A percentile compares a stretch with the other conserved stretches of the same genome.
Conservation (phyloP, 2,113 vertebrate species). For the Tenrec ecaudatus region DNA sequence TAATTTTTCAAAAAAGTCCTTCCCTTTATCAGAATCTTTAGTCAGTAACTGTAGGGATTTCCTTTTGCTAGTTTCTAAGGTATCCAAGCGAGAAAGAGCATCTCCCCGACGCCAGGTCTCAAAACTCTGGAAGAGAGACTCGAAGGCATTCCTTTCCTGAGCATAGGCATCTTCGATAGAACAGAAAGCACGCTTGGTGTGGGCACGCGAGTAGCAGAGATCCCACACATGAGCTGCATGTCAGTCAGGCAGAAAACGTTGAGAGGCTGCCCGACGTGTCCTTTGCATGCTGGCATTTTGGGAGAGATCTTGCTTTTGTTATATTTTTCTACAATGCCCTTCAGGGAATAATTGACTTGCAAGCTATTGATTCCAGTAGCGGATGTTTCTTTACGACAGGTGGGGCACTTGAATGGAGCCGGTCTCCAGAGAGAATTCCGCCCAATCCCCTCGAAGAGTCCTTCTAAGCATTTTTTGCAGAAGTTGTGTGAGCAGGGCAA, state of each 20-base stretch:
- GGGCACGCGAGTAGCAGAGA: slow-evolving; percentile 95
- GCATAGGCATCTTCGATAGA: slow-evolving; percentile 94
- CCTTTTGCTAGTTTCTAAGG: slow-evolving; percentile 93
- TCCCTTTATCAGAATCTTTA: slow-evolving; percentile 93
- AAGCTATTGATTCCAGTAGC: slow-evolving; percentile 93
- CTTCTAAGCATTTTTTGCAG: slow-evolving; percentile 96
- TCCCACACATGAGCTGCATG: slow-evolving; percentile 95
- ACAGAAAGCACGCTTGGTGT: slow-evolving; percentile 93
- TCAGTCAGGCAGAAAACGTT: slow-evolving; percentile 98
- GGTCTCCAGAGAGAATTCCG: slow-evolving; percentile 90
- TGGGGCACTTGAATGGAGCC: slow-evolving; percentile 94
- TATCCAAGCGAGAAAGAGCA: slow-evolving; percentile 92
- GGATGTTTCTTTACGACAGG: slow-evolving; percentile 95
- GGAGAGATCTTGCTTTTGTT: slow-evolving; percentile 93
- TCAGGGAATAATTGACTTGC: slow-evolving; percentile 97
- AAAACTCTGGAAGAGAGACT: slow-evolving; percentile 90
- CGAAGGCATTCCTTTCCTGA: slow-evolving; percentile 92
- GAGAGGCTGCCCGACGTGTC: slow-evolving; percentile 94
- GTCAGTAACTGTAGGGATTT: slow-evolving; percentile 92
- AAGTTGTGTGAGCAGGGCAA: slow-evolving; percentile 97
- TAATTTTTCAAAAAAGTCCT: slow-evolving; percentile 94
- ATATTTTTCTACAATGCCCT: slow-evolving; percentile 97
- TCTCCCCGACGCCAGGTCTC: slow-evolving; percentile 93
- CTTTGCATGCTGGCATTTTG: slow-evolving; percentile 93
- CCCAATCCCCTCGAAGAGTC: slow-evolving; percentile 92